Conservation (phyloP, 2,113 vertebrate species). For the Theristicus caerulescens region DNA sequence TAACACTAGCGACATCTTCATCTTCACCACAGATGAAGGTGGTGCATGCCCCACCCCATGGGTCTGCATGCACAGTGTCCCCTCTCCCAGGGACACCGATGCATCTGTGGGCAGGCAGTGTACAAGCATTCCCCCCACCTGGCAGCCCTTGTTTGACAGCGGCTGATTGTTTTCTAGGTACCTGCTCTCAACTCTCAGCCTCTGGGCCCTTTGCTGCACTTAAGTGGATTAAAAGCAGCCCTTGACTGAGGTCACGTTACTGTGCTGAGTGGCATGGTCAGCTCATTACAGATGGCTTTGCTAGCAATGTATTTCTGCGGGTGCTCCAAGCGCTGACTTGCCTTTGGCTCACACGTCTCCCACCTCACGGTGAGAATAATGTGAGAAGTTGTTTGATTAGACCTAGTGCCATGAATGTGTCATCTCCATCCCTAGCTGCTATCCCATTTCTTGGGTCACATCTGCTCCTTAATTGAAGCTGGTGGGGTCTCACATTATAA, state of each 20-base stretch:
- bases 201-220: background rate
- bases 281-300: slow-evolving; percentile 38
- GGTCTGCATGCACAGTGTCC: background rate
- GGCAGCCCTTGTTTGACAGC: background rate
- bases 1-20: background rate
- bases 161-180: background rate
- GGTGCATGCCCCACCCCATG: fast-evolving
- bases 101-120: fast-evolving
- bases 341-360: slow-evolving; percentile 35
- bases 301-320: background rate
- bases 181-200: background rate
- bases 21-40: background rate
- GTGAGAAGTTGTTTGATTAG: slow-evolving; percentile 64
- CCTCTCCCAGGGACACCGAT: background rate
- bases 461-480: slow-evolving; percentile 46
- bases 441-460: slow-evolving; percentile 36
- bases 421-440: slow-evolving; percentile 47
- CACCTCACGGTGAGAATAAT: slow-evolving; percentile 51
- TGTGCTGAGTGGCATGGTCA: slow-evolving; percentile 10
- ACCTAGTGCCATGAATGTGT: slow-evolving; percentile 30
- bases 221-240: slow-evolving; percentile 15
- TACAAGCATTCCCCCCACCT: background rate
- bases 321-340: slow-evolving; percentile 47
- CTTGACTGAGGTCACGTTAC: background rate
- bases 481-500: slow-evolving; percentile 31